phyloP scores from a whole-genome alignment of 2,113 vertebrate genomes.

The Brachionichthys hirsutus region DNA sequence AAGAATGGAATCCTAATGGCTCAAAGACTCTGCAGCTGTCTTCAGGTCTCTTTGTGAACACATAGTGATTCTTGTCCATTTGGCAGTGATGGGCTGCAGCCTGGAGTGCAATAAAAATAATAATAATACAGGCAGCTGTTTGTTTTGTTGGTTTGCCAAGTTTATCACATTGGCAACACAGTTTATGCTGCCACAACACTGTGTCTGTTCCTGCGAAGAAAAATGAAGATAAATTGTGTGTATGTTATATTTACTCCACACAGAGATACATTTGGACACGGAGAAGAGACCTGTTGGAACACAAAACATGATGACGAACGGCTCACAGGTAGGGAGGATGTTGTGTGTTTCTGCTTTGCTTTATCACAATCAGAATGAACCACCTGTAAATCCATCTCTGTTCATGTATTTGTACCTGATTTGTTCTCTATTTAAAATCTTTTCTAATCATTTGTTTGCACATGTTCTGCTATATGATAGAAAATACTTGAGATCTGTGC shows the following conservation, averaged over 20 bases:
- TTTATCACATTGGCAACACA: slow-evolving; percentile 39
- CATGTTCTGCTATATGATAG: too few relatives aligned
- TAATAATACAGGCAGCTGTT: slow-evolving; percentile 40
- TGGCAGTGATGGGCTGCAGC: slow-evolving; percentile 20
- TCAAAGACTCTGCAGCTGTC: slow-evolving; percentile 37
- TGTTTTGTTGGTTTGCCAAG: slow-evolving; percentile 30
- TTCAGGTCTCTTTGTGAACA: slow-evolving; percentile 24
- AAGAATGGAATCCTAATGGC: slow-evolving; percentile 26
- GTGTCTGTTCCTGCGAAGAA: slow-evolving; percentile 23
- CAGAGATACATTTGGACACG: slow-evolving; percentile 22
- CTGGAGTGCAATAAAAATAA: slow-evolving; percentile 1
- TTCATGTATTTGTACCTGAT: background rate
- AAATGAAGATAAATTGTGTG: slow-evolving; percentile 6
- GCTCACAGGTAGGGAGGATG: slow-evolving; percentile 29
- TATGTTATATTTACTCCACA: slow-evolving; percentile 14
- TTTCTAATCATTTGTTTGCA: too few relatives aligned
- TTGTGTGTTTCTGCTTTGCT: background rate
- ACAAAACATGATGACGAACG: slow-evolving; percentile 3
- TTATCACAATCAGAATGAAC: background rate
- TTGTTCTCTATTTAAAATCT: background rate
- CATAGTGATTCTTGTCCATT: slow-evolving; percentile 30
- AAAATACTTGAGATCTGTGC: too few relatives aligned
- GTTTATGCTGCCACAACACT: slow-evolving; percentile 24
- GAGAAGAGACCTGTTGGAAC: slow-evolving; percentile 3
- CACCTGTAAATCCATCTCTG: background rate